Conservation (phyloP, 1,140 invertebrate genomes). For the Paraescarpia echinospica region DNA sequence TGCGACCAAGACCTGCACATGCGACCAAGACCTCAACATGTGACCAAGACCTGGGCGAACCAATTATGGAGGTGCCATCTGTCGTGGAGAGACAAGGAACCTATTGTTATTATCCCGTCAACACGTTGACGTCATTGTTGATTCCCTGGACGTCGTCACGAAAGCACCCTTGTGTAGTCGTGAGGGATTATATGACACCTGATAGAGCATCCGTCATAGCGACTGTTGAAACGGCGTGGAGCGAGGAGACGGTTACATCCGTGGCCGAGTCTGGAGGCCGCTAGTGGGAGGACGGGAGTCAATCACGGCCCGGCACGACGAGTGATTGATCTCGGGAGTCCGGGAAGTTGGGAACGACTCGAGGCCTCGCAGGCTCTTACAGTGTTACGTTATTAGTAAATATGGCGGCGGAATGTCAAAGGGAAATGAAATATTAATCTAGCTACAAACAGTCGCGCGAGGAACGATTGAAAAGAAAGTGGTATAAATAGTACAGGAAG, state of each 20-base stretch:
- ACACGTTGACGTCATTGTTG: not conserved
- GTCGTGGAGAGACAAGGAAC: not conserved
- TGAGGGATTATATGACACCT: not conserved
- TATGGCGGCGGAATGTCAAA: not conserved
- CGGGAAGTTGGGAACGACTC: not conserved
- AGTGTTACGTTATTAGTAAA: not conserved
- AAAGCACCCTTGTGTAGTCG: not conserved
- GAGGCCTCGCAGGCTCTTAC: not conserved
- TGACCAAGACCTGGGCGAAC: not conserved
- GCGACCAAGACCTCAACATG: too few species aligned
- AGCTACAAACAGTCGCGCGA: not conserved
- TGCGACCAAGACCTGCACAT: too few species aligned
- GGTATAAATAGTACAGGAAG: too few species aligned
- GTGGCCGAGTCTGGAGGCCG: not conserved
- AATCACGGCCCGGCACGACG: not conserved
- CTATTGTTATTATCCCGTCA: not conserved
- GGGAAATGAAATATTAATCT: not conserved
- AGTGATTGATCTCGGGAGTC: not conserved
- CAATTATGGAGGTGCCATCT: not conserved
- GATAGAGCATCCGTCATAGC: not conserved
- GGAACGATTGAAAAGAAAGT: too few species aligned
- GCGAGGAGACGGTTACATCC: not conserved
- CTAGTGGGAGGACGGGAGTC: not conserved
- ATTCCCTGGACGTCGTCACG: not conserved
- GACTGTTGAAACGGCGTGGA: not conserved